Evolutionary conservation across 2,888 invertebrate species (phyloP), one percentile per base, ranked within the genome.

Genomic region (Lissocephala sabroskyi): DNA sequence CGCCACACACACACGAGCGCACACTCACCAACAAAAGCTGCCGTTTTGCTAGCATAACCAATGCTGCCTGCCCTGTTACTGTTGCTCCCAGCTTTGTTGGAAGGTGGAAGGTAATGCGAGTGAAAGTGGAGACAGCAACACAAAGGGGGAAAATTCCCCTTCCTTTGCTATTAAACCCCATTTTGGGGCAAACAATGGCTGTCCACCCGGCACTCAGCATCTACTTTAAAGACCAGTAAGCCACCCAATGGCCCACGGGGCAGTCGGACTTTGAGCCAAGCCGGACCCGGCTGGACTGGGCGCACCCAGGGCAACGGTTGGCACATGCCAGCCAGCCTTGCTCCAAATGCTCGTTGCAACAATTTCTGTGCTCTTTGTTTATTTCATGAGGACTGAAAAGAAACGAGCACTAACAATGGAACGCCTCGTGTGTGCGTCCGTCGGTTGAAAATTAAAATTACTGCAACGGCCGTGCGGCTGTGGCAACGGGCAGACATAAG

Each of bases 391-490:
- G 43, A 48, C 51, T 55, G 52, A 45, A 50, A 54, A 52, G 52
- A 56, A 63, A 55, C 48, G 37, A 43, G 33, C 40, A 51, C 29
- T 44, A 52, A 56, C 57, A 65, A 59, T 36, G 37, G 40, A 33
- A 30, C 36, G 14, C 41, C 30, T 37, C 35, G 35, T 44, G 7
- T 42, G 35, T 32, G 28, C 42, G 30, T 48, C 14, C 42, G 14
- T 47, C 59, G 62, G 65, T 65, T 64, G 65, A 65, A 64, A 65
- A 65, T 65, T 61, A 67, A 65, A 65, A 65, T 67, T 61, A 49
- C 48, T 32, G 28, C 41, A 42, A 64, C 14, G 30, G 10, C 7
- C n/a, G n/a, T 50, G 50, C 65, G 48, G 46, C 60, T 49, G 56
- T 42, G 44, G 32, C 47, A 16, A 33, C 35, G 35, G 16, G 14